These are phyloP conservation scores for Scartelaos histophorus DNA, from an alignment of 2,113 vertebrate species.

Conservation along the genomic window DNA sequence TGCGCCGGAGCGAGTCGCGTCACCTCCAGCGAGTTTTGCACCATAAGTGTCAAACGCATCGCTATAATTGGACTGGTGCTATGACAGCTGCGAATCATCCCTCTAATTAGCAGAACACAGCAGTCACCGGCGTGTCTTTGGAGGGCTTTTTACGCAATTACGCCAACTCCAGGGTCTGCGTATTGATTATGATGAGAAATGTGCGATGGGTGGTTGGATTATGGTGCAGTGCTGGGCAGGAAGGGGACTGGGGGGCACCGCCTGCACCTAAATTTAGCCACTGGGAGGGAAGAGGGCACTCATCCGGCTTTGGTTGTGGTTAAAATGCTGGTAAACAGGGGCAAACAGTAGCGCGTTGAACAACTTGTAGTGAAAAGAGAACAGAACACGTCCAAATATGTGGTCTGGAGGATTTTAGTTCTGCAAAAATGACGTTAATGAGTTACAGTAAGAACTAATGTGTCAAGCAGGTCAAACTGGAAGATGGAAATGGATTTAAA, in stretches of 20 bases:
- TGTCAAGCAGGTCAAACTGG: too few relatives aligned
- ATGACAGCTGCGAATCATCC: not conserved
- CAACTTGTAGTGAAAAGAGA: not conserved
- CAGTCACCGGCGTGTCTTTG: not conserved
- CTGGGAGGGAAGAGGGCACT: constrained; percentile 12
- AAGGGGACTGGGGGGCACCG: constrained; percentile 12
- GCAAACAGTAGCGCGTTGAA: constrained; percentile 9
- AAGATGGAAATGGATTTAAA: too few relatives aligned
- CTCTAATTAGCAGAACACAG: not conserved
- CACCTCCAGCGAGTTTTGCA: not conserved
- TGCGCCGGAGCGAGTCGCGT: not conserved
- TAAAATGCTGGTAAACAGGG: constrained; percentile 12
- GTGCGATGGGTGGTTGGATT: not conserved
- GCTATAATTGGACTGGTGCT: not conserved
- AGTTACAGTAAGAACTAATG: not conserved
- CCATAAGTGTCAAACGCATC: not conserved
- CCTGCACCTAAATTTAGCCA: constrained; percentile 42
- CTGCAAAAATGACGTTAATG: not conserved
- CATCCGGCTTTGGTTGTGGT: constrained; percentile 8
- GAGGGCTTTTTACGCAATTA: not conserved
- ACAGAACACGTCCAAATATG: not conserved
- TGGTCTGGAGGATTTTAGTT: not conserved
- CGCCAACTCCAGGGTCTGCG: too few relatives aligned
- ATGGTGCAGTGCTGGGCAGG: constrained; percentile 6
- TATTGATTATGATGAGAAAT: not conserved